A percentile compares a stretch with the other conserved stretches of the same genome.
phyloP scores from a whole-genome alignment of 2,113 vertebrate species.

The Xiphorhynchus elegans region DNA sequence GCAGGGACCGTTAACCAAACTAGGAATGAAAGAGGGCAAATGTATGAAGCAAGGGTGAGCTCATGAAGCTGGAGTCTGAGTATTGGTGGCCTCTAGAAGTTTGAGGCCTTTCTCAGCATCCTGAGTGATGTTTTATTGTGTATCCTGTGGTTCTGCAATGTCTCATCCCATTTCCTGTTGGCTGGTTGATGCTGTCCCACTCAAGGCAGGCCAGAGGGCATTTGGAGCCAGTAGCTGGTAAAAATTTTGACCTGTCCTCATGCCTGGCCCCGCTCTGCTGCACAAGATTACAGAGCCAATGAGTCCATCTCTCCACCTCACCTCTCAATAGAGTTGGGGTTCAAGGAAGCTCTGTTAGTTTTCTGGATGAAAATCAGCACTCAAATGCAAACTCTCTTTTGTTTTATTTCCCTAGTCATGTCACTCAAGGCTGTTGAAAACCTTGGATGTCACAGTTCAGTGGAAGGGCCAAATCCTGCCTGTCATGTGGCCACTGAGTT shows the following conservation, averaged over 20 bases:
- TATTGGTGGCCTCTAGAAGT: background rate
- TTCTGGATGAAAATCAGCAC: background rate
- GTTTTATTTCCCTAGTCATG: background rate
- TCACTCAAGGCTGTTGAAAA: background rate
- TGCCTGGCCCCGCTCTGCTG: background rate
- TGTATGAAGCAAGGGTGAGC: background rate
- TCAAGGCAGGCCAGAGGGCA: background rate
- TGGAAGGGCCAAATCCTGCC: background rate
- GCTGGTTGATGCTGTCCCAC: background rate
- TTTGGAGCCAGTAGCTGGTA: background rate
- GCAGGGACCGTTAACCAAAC: background rate
- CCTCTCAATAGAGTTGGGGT: background rate
- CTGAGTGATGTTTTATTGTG: background rate
- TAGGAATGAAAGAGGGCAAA: background rate
- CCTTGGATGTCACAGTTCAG: background rate
- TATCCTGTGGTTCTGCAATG: background rate
- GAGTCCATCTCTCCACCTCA: background rate
- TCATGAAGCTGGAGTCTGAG: background rate
- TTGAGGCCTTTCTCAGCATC: slow-evolving; percentile 35
- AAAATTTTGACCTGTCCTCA: background rate
- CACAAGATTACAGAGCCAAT: background rate
- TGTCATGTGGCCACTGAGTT: accelerated
- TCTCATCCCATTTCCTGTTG: background rate
- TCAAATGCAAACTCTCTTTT: background rate
- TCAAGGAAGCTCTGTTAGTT: background rate